Conservation (phyloP, 2,888 invertebrate species). For the Catonia carolina region DNA sequence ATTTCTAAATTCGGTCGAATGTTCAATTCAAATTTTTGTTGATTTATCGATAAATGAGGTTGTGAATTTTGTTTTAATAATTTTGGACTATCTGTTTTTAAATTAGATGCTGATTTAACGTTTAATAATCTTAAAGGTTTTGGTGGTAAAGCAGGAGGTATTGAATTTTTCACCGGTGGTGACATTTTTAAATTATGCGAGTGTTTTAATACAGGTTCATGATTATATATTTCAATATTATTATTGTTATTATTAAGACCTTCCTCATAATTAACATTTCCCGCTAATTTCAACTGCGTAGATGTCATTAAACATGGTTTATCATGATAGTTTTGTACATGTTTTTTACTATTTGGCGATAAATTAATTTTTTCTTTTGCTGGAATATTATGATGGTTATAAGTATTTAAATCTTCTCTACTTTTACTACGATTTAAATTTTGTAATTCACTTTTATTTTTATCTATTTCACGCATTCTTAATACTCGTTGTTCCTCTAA, state of each 20-base stretch:
- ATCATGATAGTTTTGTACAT: not conserved
- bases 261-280: slow-evolving; percentile 13
- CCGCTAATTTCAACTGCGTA: not conserved
- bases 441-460: slow-evolving; percentile 8
- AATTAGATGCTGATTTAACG: slow-evolving; percentile 8
- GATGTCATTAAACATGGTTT: slow-evolving; percentile 3
- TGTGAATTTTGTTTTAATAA: not conserved
- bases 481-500: slow-evolving; percentile 38
- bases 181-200: slow-evolving; percentile 5
- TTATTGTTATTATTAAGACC: slow-evolving; percentile 11
- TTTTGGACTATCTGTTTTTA: slow-evolving; percentile 8
- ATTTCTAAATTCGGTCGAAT: slow-evolving; percentile 11
- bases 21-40: slow-evolving; percentile 1
- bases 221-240: not conserved
- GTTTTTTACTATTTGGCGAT: not conserved
- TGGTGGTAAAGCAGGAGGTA: slow-evolving; percentile 68
- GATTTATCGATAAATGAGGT: too few relatives aligned
- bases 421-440: slow-evolving; percentile 17
- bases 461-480: slow-evolving; percentile 24
- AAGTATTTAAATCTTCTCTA: slow-evolving; percentile 12
- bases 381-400: not conserved
- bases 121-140: slow-evolving; percentile 49
- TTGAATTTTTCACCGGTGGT: slow-evolving; percentile 35
- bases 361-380: not conserved
- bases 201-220: not conserved